A percentile compares a stretch with the other conserved stretches of the same genome.
These are phyloP conservation scores for Nannoperca australis DNA, from an alignment of 2,797 vertebrate genomes.

Conservation along the genomic window DNA sequence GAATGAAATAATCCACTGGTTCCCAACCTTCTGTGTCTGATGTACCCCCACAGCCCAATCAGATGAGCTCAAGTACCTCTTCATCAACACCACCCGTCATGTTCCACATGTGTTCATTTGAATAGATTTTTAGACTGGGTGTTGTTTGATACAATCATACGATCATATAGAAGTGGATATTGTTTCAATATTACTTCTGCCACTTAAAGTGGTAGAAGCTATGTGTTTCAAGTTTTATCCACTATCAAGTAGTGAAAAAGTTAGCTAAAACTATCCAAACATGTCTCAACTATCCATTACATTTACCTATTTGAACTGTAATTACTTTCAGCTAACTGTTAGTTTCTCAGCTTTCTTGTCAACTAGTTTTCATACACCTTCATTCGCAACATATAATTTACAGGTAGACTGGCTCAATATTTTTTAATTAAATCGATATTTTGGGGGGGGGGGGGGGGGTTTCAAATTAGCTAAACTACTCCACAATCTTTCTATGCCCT, in stretches of 20 bases:
- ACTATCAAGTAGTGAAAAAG: not conserved
- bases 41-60: not conserved
- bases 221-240: not conserved
- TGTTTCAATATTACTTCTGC: not conserved
- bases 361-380: not conserved
- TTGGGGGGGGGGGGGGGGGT: not conserved
- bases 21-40: constrained; percentile 5
- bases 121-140: not conserved
- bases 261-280: not conserved
- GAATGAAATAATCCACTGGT: constrained; percentile 23
- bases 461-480: constrained; percentile 1
- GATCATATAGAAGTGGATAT: not conserved
- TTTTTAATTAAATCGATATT: not conserved
- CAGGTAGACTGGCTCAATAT: not conserved
- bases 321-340: not conserved
- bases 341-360: not conserved
- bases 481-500: not conserved
- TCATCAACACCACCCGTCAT: not conserved
- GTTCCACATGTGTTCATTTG: not conserved
- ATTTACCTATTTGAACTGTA: not conserved
- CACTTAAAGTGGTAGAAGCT: not conserved
- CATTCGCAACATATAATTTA: not conserved
- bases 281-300: not conserved
- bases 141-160: not conserved
- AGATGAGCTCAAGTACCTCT: not conserved